Conservation (phyloP, 2,888 invertebrate species). For the Patella pellucida region DNA sequence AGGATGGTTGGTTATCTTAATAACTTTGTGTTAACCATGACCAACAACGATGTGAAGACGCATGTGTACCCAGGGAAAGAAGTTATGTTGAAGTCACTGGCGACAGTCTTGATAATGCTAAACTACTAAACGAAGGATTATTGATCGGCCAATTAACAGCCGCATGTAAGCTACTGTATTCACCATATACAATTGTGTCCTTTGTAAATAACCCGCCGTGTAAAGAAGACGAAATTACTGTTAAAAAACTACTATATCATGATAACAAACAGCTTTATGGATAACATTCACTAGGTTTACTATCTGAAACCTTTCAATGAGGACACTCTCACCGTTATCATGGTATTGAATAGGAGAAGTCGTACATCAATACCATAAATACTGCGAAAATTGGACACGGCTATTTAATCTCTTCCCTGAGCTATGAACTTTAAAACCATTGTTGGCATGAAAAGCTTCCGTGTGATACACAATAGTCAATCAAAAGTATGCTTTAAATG, state of each 20-base stretch:
- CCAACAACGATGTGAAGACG: too few species aligned
- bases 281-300: too few species aligned
- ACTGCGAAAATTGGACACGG: neutral
- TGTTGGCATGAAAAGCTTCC: too few species aligned
- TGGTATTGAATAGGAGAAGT: neutral
- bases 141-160: neutral
- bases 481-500: too few species aligned
- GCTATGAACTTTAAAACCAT: too few species aligned
- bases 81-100: neutral
- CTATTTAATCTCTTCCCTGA: neutral
- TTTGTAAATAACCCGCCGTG: neutral
- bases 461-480: too few species aligned
- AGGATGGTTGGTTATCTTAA: too few species aligned
- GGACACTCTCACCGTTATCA: too few species aligned
- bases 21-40: too few species aligned
- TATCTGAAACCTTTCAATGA: too few species aligned
- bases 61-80: neutral
- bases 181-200: neutral
- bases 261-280: too few species aligned
- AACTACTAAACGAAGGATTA: neutral
- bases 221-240: neutral
- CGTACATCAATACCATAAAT: neutral
- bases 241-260: neutral
- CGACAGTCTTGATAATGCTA: neutral
- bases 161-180: neutral